Conservation (phyloP, 2,113 vertebrate species). For the Sander vitreus region DNA sequence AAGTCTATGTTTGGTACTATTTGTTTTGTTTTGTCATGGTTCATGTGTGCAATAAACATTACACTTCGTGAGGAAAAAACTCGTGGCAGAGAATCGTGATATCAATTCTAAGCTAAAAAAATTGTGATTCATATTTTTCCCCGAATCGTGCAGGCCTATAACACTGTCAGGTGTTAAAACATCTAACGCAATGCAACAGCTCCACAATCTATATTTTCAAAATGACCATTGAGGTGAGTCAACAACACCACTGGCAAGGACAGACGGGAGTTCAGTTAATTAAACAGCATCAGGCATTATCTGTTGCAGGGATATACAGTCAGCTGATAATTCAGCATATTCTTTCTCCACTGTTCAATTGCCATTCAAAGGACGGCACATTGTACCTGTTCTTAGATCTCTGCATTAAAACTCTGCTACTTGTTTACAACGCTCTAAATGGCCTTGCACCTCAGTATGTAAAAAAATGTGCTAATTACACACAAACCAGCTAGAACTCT, state of each 20-base stretch:
- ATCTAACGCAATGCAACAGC: not conserved
- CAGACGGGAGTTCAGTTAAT: not conserved
- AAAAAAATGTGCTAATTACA: not conserved
- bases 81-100: no score
- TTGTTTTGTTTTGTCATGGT: no score
- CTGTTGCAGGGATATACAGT: not conserved
- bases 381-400: no score
- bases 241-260: conserved; percentile 3
- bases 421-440: not conserved
- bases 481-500: not conserved
- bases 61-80: no score
- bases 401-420: no score
- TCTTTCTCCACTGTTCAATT: not conserved
- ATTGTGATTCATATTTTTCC: no score
- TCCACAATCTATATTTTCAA: not conserved
- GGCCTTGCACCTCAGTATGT: not conserved
- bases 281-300: not conserved
- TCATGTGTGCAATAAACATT: no score
- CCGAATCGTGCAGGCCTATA: no score
- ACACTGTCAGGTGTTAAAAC: conserved; percentile 5
- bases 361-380: not conserved
- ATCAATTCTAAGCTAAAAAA: no score
- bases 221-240: not conserved
- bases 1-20: no score
- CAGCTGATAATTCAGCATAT: not conserved